phyloP scores from a whole-genome alignment of 2,113 vertebrate species.

The Casuarius casuarius region DNA sequence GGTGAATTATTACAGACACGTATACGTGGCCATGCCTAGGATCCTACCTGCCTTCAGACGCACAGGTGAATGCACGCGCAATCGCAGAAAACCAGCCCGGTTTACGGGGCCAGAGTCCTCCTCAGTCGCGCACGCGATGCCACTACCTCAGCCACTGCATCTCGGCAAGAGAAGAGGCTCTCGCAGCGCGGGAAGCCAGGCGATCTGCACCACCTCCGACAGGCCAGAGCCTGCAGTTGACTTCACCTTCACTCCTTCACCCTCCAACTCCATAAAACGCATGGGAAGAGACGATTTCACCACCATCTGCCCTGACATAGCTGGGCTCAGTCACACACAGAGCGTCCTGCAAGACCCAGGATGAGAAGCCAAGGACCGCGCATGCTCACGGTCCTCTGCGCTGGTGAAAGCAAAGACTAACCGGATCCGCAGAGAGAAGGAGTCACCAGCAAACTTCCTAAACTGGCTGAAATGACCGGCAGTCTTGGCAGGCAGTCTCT shows the following conservation, averaged over 20 bases:
- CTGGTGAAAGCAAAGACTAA: not conserved
- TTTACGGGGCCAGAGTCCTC: not conserved
- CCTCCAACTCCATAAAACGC: not conserved
- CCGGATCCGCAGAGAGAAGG: not conserved
- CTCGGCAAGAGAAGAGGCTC: fast-evolving
- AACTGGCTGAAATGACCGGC: not conserved
- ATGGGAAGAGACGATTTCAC: fast-evolving
- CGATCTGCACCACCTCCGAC: not conserved
- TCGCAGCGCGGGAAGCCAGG: fast-evolving
- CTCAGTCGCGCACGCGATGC: not conserved
- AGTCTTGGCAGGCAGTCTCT: not conserved
- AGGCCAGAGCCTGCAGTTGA: not conserved
- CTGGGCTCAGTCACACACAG: fast-evolving
- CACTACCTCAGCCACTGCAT: not conserved
- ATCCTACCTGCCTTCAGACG: not conserved
- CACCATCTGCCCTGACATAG: not conserved
- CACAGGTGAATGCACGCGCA: not conserved
- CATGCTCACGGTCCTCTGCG: not conserved
- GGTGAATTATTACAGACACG: not conserved
- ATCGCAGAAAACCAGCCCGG: not conserved
- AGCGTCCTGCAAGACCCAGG: not conserved
- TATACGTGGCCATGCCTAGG: not conserved
- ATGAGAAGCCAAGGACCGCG: fast-evolving
- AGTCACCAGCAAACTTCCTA: not conserved
- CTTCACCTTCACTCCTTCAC: not conserved